Evolutionary conservation across 2,888 invertebrate genomes (phyloP), one percentile per base, ranked within the genome.

Genomic region (Tromatobia lineatoria): DNA sequence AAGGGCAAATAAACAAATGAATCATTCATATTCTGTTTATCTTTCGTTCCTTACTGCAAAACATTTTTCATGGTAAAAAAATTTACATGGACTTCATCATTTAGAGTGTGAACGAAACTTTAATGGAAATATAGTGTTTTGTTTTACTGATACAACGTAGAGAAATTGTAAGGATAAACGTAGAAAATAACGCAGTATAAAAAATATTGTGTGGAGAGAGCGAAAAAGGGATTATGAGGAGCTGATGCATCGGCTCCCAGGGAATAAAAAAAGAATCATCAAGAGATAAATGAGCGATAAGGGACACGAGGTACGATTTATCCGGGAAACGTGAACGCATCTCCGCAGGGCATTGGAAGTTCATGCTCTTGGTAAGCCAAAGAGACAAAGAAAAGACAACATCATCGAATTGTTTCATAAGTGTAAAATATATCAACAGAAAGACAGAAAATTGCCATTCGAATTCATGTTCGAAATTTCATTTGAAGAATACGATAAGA

Each of bases 271-370:
- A 47, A 47, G 67, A 67, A 67, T 67, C 25, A 29, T 67, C 45
- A 47, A 47, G 50, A 47, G 23, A 47, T 10, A 47, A 47, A n/a
- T 10, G 2, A 25, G 25, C 25, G 47, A 4, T 20, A 47, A 50
- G 25, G 25, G 52, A 47, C 29, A 42, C 29, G 67, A 47, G 67
- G 45, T 67, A 45, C 25, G 50, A 67, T 25, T 67, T 67, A 67
- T 67, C 29, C 47, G 67, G 7, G 52, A n/a, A 50, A 11, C 47
- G 7, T n/a, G 47, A 11, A 10, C 8, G 34, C 20, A 67, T 23
- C 23, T 20, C 66, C 25, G 45, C 25, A 42, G 45, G 66, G 45
- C 66, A 45, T 45, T 45, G 13, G 13, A 23, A 23, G 66, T 23
- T 15, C 23, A 45, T 25, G 66, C 66, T 13, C 45, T 15, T n/a